phyloP scores from a whole-genome alignment of 2,797 vertebrate species.

The Lycodopsis pacificus region DNA sequence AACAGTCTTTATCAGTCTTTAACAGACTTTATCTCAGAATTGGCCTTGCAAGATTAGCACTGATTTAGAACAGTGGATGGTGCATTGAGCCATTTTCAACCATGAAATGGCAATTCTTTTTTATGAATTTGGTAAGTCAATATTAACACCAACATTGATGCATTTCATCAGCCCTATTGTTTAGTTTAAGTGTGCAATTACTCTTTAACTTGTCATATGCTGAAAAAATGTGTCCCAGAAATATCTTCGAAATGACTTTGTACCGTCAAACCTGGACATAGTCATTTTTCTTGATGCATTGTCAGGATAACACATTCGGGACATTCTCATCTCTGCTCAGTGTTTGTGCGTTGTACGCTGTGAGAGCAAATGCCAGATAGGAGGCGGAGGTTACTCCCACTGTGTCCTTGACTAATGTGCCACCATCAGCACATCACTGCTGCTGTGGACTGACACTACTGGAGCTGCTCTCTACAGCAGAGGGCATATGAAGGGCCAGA shows the following conservation, averaged over 20 bases:
- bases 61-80: background rate
- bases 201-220: background rate
- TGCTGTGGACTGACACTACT: conserved; percentile 35
- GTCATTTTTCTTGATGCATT: conserved; percentile 7
- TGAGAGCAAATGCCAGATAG: conserved; percentile 58
- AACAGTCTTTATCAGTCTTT: too few relatives aligned
- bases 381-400: conserved; percentile 50
- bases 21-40: background rate
- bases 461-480: conserved; percentile 30
- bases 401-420: conserved; percentile 69
- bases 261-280: background rate
- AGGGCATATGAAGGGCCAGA: conserved; percentile 62
- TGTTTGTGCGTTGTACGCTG: conserved; percentile 36
- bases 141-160: background rate
- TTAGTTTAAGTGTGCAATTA: background rate
- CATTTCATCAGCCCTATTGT: background rate
- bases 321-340: conserved; percentile 38
- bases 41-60: background rate
- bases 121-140: background rate
- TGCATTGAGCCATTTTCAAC: background rate
- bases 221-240: background rate
- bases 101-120: background rate
- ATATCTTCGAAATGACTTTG: too few relatives aligned
- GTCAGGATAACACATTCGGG: conserved; percentile 10
- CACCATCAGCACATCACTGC: conserved; percentile 55